Evolutionary conservation across 1,140 invertebrate species (phyloP), one percentile per base, ranked within the genome.

Genomic region (Rhynchophorus ferrugineus): DNA sequence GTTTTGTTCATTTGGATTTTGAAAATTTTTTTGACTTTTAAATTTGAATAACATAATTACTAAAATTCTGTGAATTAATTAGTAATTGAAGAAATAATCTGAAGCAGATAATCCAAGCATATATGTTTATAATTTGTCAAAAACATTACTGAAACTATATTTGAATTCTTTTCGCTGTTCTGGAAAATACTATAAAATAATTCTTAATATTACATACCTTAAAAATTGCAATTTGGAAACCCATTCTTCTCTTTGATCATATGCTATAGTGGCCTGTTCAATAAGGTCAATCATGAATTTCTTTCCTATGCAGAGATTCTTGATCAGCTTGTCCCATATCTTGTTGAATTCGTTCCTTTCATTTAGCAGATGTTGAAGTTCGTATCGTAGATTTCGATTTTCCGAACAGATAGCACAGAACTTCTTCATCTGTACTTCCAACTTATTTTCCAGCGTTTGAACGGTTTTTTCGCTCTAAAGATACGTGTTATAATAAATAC

Each of bases 201-300:
- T 5, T 41, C 5, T 13, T 8, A 13, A 19, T 3, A 8, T 11
- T 35, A 21, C n/a, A 8, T 36, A 52, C 49, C 83, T 82, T 24
- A 93, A 72, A 1, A 82, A 77, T 33, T 87, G 79, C 46, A 92
- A 76, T 69, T 91, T 91, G 36, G 79, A 80, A 61, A 90, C 83
- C 60, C 87, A 82, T 61, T 91, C 89, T 65, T 92, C 89, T 2
- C 90, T 76, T 65, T 89, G 84, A 73, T 93, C 89, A 66, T 90
- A 92, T 0, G 89, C 83, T 22, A 84, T 71, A 2, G 88, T 92
- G 0, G 89, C 86, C 62, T 88, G 82, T 57, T 92, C 89, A 44
- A 92, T 88, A n/a, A 90, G 71, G 59, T 91, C 87, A 55, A 84
- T 77, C 61, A 91, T 89, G 48, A 87, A 76, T 22, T 81, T 79